Percentiles rank a stretch among this genome's conserved stretches.
Evolutionary conservation across 2,797 vertebrate species (phyloP).

Genomic region (Rhabdomys pumilio): DNA sequence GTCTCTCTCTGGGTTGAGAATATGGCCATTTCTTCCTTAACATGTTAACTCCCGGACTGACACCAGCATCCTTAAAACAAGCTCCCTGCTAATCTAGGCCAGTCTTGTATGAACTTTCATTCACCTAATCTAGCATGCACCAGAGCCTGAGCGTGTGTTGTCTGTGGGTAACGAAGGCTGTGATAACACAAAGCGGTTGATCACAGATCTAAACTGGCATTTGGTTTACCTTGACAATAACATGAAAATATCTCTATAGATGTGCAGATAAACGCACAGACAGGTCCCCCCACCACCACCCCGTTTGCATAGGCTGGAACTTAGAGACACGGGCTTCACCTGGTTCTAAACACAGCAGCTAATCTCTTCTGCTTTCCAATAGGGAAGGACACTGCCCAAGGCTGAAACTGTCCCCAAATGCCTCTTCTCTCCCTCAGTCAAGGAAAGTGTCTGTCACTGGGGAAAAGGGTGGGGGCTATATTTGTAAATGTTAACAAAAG

Average conservation of each 20-base stretch:
- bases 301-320: conserved; percentile 82
- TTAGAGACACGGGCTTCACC: conserved; percentile 79
- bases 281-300: conserved; percentile 70
- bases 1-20: conserved; percentile 85
- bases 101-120: conserved; percentile 86
- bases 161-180: conserved; percentile 87
- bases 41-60: conserved; percentile 87
- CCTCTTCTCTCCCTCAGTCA: conserved; percentile 54
- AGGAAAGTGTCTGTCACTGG: conserved; percentile 70
- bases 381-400: conserved; percentile 63
- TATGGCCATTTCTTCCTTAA: conserved; percentile 87
- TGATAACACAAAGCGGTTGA: conserved; percentile 85
- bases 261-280: conserved; percentile 64
- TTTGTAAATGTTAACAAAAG: conserved; percentile 92
- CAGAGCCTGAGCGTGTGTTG: conserved; percentile 84
- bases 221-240: conserved; percentile 88
- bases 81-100: conserved; percentile 83
- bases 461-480: conserved; percentile 78
- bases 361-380: conserved; percentile 80
- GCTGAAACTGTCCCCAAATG: conserved; percentile 60
- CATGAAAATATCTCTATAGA: conserved; percentile 85
- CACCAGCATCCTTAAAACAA: conserved; percentile 85
- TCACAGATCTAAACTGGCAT: conserved; percentile 89
- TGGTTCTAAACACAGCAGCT: conserved; percentile 78
- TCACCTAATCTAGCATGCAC: conserved; percentile 88